These are phyloP conservation scores for Molanna angustata DNA, from an alignment of 2,888 invertebrate genomes.

Conservation along the genomic window DNA sequence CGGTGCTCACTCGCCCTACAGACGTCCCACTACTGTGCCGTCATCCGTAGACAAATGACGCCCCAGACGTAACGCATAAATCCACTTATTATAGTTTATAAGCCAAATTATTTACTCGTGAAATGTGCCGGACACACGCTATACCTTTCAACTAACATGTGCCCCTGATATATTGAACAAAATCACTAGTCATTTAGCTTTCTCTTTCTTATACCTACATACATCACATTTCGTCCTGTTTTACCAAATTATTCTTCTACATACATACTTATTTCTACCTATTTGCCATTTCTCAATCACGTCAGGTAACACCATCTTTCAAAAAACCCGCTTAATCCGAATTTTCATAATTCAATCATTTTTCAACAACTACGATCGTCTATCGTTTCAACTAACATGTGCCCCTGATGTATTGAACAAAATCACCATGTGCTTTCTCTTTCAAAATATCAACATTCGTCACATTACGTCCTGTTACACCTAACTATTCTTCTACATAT, in stretches of 20 bases:
- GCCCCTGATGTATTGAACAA: slow-evolving; percentile 21
- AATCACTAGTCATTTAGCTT: slow-evolving; percentile 26
- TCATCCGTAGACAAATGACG: slow-evolving; percentile 43
- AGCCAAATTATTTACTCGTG: slow-evolving; percentile 31
- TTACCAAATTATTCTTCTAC: slow-evolving; percentile 2
- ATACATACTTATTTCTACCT: too few species aligned
- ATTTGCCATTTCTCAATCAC: too few species aligned
- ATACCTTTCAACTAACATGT: slow-evolving; percentile 23
- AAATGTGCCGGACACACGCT: slow-evolving; percentile 27
- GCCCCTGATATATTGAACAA: slow-evolving; percentile 21
- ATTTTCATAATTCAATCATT: too few species aligned
- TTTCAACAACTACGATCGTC: too few species aligned
- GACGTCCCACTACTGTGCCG: slow-evolving; percentile 7
- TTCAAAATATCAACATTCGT: too few species aligned
- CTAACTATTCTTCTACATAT: background rate
- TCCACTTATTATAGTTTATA: slow-evolving; percentile 46
- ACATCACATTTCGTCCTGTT: background rate
- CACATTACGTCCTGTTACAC: background rate
- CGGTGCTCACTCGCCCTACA: too few species aligned
- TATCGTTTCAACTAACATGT: slow-evolving; percentile 22
- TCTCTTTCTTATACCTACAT: too few species aligned
- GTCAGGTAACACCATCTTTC: too few species aligned
- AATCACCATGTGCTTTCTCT: slow-evolving; percentile 26
- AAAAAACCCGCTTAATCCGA: too few species aligned
- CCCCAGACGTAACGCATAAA: slow-evolving; percentile 45